These are phyloP conservation scores for Zhuqinia jingwanae DNA, from an alignment of 2,888 invertebrate genomes.

Conservation along the genomic window DNA sequence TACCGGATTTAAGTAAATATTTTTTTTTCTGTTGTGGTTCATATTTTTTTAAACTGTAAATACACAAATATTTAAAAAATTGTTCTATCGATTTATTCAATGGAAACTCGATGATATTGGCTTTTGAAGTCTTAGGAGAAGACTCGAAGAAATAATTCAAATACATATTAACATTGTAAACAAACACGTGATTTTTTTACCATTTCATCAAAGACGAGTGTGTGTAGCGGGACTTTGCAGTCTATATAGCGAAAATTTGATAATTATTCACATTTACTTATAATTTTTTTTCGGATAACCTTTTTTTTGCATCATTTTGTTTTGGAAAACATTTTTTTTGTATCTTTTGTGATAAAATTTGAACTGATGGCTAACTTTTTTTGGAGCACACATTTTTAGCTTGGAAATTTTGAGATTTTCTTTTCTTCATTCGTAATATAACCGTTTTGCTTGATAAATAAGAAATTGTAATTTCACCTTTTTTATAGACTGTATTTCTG, in stretches of 20 bases:
- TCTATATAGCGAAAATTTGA: too few species aligned
- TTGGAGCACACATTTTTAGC: not conserved
- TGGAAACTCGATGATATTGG: conserved; percentile 39
- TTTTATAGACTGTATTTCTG: too few species aligned
- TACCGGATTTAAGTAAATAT: too few species aligned
- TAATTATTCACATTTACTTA: too few species aligned
- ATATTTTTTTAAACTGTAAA: not conserved
- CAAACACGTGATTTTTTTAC: too few species aligned
- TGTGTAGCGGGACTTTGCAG: too few species aligned
- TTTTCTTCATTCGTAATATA: too few species aligned
- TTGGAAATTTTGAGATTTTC: not conserved
- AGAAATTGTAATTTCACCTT: too few species aligned
- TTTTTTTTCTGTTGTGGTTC: not conserved
- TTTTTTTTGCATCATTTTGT: too few species aligned
- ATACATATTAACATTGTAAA: not conserved
- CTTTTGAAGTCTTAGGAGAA: conserved; percentile 14
- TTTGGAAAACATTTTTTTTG: conserved; percentile 25
- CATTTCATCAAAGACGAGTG: too few species aligned
- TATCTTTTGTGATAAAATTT: conserved; percentile 21
- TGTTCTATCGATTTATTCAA: not conserved
- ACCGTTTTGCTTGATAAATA: too few species aligned
- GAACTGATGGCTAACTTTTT: not conserved
- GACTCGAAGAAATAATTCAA: not conserved
- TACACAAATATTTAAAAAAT: not conserved
- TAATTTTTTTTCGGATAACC: too few species aligned